phyloP scores from a whole-genome alignment of 2,888 invertebrate species.

The Ectobius pallidus region DNA sequence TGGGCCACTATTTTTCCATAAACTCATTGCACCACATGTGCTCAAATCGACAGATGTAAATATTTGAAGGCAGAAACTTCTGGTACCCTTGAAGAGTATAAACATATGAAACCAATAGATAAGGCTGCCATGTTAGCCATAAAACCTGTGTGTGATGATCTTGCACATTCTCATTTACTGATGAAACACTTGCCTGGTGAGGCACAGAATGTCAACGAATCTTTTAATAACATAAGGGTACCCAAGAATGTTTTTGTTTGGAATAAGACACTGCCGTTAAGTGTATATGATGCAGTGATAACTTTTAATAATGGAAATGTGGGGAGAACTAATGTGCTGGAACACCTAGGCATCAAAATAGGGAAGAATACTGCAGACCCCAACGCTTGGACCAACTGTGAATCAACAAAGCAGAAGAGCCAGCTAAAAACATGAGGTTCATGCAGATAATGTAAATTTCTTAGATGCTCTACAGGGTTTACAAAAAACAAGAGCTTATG shows the following conservation, averaged over 20 bases:
- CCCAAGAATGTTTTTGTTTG: background rate
- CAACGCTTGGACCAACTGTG: too few species aligned
- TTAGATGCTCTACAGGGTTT: too few species aligned
- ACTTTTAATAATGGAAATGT: too few species aligned
- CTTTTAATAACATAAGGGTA: background rate
- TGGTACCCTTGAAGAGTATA: background rate
- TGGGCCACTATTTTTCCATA: background rate
- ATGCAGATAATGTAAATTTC: too few species aligned
- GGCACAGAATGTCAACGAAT: background rate
- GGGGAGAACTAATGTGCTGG: too few species aligned
- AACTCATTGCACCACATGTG: background rate
- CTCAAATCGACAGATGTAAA: background rate
- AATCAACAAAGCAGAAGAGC: too few species aligned
- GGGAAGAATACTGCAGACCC: too few species aligned
- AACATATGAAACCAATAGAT: background rate
- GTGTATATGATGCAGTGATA: too few species aligned
- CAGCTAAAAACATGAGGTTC: too few species aligned
- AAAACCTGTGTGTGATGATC: background rate
- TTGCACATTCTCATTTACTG: background rate
- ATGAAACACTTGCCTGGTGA: background rate
- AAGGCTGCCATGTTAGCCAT: background rate
- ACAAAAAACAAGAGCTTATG: too few species aligned
- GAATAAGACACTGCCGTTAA: too few species aligned
- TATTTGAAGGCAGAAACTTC: background rate
- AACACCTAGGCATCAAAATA: too few species aligned